phyloP scores from a whole-genome alignment of 2,888 invertebrate genomes.

The Parnassius glacialis region DNA sequence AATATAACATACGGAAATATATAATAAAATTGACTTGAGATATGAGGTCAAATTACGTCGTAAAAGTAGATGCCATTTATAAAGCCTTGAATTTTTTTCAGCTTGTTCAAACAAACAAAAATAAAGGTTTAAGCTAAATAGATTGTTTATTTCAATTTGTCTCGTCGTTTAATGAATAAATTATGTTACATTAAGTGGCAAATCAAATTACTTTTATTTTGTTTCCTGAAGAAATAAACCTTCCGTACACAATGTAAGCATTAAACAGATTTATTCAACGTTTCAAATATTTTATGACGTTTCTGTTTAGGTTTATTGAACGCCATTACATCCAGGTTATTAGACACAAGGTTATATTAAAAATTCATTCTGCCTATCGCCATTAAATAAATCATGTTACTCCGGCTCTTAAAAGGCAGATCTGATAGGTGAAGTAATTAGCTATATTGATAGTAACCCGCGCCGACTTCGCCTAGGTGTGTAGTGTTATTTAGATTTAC shows the following conservation, averaged over 20 bases:
- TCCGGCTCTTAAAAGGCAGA: background rate
- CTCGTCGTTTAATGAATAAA: too few relatives aligned
- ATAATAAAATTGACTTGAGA: too few relatives aligned
- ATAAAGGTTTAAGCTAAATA: background rate
- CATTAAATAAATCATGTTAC: background rate
- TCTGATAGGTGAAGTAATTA: too few relatives aligned
- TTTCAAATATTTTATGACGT: conserved; percentile 8
- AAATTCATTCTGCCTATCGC: background rate
- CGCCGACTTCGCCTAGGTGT: too few relatives aligned
- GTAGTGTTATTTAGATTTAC: too few relatives aligned
- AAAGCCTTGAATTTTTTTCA: conserved; percentile 1
- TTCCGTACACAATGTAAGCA: background rate
- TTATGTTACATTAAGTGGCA: background rate
- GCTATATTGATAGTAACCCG: too few relatives aligned
- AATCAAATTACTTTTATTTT: background rate
- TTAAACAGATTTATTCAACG: conserved; percentile 8
- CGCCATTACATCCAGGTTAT: conserved; percentile 4
- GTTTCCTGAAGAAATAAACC: conserved; percentile 1
- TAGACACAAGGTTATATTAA: conserved; percentile 12
- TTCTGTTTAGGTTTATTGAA: conserved; percentile 7
- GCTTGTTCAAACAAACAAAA: background rate
- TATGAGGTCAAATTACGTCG: too few relatives aligned
- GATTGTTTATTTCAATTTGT: too few relatives aligned
- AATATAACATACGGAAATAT: too few relatives aligned
- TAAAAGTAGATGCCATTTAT: too few relatives aligned